phyloP scores from a whole-genome alignment of 1,140 invertebrate species.

The Monochamus saltuarius region DNA sequence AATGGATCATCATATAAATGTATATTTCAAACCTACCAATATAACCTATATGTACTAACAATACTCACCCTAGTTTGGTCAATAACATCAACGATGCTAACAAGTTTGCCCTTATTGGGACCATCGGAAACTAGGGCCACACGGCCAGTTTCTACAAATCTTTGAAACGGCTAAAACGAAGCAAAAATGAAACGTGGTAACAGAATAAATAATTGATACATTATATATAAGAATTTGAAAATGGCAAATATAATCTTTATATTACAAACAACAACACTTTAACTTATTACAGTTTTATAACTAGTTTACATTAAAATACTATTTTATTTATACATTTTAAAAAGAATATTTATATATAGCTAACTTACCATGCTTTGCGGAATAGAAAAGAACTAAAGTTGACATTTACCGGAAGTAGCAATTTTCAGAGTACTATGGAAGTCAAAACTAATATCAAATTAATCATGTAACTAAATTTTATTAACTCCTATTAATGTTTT shows the following conservation, averaged over 20 bases:
- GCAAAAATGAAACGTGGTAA: slow-evolving; percentile 10
- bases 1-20: slow-evolving; percentile 55
- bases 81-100: slow-evolving; percentile 93
- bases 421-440: neutral
- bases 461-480: neutral
- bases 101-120: slow-evolving; percentile 84
- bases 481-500: no score
- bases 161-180: slow-evolving; percentile 79
- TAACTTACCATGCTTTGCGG: neutral
- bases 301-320: neutral
- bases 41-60: slow-evolving; percentile 13
- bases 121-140: slow-evolving; percentile 92
- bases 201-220: slow-evolving; percentile 1
- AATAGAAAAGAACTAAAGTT: neutral
- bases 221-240: no score
- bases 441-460: neutral
- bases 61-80: slow-evolving; percentile 91
- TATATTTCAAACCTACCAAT: slow-evolving; percentile 14
- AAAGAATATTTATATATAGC: neutral
- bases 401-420: neutral
- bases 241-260: no score
- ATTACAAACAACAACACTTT: neutral
- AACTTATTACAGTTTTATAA: neutral
- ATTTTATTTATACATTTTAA: neutral
- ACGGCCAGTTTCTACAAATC: slow-evolving; percentile 95